Conservation (phyloP, 2,888 invertebrate species). For the Campopleginae sp. region DNA sequence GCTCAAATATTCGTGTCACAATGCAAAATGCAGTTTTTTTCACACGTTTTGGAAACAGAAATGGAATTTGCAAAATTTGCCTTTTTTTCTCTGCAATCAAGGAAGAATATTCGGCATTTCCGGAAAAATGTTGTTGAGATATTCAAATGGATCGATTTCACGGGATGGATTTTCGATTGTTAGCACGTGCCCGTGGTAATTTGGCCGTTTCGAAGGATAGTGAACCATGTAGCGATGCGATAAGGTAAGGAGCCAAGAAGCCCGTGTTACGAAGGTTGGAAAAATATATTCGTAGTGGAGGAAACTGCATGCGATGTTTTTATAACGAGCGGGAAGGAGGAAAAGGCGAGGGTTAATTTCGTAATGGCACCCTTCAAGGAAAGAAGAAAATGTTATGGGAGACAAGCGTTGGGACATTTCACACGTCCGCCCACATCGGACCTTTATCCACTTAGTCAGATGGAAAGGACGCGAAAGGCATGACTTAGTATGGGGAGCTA, state of each 20-base stretch:
- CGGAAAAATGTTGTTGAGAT: background rate
- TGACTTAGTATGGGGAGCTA: background rate
- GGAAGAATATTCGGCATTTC: background rate
- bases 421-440: background rate
- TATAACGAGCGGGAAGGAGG: background rate
- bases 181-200: background rate
- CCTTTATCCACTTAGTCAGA: background rate
- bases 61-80: background rate
- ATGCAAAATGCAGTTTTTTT: too few relatives aligned
- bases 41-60: background rate
- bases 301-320: slow-evolving; percentile 7
- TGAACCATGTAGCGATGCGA: background rate
- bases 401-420: background rate
- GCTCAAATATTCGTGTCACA: too few relatives aligned
- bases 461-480: background rate
- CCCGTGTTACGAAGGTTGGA: slow-evolving; percentile 1
- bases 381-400: slow-evolving; percentile 19
- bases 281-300: slow-evolving; percentile 6
- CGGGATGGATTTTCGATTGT: background rate
- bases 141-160: background rate
- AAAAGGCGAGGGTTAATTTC: slow-evolving; percentile 23
- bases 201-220: background rate
- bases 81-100: background rate
- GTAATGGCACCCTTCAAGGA: slow-evolving; percentile 19
- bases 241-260: background rate